These are phyloP conservation scores for Epizoanthus fatuus DNA, from an alignment of 92 coral and sea anemone genomes.

Conservation along the genomic window DNA sequence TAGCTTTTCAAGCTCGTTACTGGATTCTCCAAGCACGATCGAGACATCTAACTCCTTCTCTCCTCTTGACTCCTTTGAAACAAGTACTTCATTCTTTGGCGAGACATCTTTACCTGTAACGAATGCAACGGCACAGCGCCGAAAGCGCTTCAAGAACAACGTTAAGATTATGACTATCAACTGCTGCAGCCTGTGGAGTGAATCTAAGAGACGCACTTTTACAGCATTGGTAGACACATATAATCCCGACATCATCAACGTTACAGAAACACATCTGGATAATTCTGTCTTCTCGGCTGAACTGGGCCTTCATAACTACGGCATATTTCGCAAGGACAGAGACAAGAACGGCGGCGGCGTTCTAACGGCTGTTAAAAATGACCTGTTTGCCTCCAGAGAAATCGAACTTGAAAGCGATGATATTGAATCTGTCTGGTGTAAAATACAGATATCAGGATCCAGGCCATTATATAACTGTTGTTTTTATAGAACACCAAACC, in stretches of 20 bases:
- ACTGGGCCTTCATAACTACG: constrained; percentile 35
- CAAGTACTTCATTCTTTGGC: not conserved
- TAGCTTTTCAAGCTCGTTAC: constrained; percentile 2
- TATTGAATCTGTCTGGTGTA: constrained; percentile 6
- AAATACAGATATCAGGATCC: constrained; percentile 4
- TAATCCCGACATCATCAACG: constrained; percentile 60
- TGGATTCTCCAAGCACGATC: not conserved
- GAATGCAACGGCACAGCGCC: constrained; percentile 1
- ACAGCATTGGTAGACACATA: constrained; percentile 51
- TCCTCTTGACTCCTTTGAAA: not conserved
- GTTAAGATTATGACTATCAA: constrained; percentile 44
- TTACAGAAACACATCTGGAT: constrained; percentile 66
- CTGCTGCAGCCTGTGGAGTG: constrained; percentile 61
- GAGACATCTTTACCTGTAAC: not conserved
- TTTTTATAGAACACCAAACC: constrained; percentile 53
- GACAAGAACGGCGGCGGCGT: constrained; percentile 39
- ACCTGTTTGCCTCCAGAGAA: constrained; percentile 36
- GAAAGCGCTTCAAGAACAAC: not conserved
- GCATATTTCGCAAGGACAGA: constrained; percentile 45
- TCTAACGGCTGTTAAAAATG: constrained; percentile 29
- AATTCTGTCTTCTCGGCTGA: constrained; percentile 37
- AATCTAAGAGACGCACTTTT: constrained; percentile 34
- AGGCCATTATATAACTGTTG: constrained; percentile 25
- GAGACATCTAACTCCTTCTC: not conserved
- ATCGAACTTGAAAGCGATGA: constrained; percentile 3